Evolutionary conservation across 2,113 vertebrate species (phyloP).

Genomic region (Bufo gargarizans): DNA sequence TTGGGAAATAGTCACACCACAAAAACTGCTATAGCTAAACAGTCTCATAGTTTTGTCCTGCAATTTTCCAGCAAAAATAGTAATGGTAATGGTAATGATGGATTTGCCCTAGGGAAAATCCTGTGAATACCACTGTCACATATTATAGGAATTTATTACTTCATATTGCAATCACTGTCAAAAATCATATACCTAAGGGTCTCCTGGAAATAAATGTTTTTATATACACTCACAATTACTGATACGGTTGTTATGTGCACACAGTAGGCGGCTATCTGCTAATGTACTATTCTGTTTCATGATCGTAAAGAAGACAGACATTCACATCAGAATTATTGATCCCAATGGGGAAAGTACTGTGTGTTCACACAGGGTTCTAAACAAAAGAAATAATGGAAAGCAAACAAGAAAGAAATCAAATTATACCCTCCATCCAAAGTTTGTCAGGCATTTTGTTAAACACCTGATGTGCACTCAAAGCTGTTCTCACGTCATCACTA

Average conservation of each 20-base stretch:
- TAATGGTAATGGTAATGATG: background rate
- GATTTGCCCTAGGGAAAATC: background rate
- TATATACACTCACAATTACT: background rate
- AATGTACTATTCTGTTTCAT: constrained; percentile 21
- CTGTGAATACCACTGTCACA: background rate
- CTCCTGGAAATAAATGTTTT: background rate
- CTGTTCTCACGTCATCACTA: background rate
- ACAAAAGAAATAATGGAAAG: background rate
- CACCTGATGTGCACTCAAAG: background rate
- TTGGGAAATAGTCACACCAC: background rate
- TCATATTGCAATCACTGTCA: background rate
- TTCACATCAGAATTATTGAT: constrained; percentile 9
- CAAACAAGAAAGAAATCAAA: background rate
- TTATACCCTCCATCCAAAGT: background rate
- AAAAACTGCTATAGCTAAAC: background rate
- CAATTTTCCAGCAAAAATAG: background rate
- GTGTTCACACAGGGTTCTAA: background rate
- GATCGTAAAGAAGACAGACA: constrained; percentile 14
- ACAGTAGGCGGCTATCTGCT: background rate
- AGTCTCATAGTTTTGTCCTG: background rate
- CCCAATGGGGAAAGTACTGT: background rate
- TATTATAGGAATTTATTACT: background rate
- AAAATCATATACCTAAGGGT: background rate
- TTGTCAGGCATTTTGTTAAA: background rate
- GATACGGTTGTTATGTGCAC: constrained; percentile 9